A percentile compares a stretch with the other conserved stretches of the same genome.
phyloP scores from a whole-genome alignment of 2,113 vertebrate genomes.

The Pavo muticus region DNA sequence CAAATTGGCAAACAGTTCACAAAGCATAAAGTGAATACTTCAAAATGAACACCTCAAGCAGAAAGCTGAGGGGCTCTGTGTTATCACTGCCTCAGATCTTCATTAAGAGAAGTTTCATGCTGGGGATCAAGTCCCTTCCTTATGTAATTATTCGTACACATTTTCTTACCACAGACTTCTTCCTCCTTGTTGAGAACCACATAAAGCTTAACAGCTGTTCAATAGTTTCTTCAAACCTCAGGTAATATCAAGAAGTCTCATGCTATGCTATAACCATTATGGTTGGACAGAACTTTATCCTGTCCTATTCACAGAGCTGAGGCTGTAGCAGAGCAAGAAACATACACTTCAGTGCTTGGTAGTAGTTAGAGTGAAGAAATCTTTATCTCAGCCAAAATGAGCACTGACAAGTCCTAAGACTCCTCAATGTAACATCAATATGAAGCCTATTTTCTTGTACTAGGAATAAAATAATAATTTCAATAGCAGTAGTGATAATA shows the following conservation, averaged over 20 bases:
- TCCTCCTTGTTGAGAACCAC: neutral
- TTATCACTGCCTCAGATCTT: neutral
- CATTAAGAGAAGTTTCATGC: neutral
- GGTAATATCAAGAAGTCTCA: accelerated
- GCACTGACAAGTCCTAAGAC: neutral
- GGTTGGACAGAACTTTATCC: neutral
- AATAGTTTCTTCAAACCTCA: accelerated
- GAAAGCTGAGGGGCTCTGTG: neutral
- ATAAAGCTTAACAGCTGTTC: neutral
- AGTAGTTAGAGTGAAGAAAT: neutral
- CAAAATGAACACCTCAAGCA: neutral
- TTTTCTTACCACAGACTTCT: neutral
- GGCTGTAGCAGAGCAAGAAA: neutral
- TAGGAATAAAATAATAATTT: neutral
- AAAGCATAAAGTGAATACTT: neutral
- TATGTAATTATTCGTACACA: neutral
- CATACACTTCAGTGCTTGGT: neutral
- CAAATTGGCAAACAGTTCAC: neutral
- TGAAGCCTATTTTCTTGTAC: neutral
- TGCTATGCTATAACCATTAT: neutral
- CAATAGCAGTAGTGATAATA: neutral
- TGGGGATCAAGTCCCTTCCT: accelerated
- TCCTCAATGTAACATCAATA: neutral
- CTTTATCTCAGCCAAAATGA: neutral
- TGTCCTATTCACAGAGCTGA: neutral